These are phyloP conservation scores for Spicauda simplicius DNA, from an alignment of 2,888 invertebrate genomes.

Conservation along the genomic window DNA sequence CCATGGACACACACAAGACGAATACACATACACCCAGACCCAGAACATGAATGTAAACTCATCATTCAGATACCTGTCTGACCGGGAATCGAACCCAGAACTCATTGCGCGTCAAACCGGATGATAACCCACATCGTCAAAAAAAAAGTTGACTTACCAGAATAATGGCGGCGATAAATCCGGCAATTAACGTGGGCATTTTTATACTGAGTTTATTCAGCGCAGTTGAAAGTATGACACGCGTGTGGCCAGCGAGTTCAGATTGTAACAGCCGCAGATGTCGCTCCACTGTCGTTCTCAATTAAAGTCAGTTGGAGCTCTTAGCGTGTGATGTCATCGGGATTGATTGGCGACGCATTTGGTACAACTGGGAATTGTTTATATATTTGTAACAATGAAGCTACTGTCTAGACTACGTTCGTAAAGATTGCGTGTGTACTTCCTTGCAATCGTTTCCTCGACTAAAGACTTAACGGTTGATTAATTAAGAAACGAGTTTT, in stretches of 20 bases:
- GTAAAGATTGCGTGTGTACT: conserved; percentile 4
- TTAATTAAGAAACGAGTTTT: conserved; percentile 5
- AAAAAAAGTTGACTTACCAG: conserved; percentile 63
- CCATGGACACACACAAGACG: no score
- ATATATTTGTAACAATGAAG: conserved; percentile 27
- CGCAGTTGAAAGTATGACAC: conserved; percentile 52
- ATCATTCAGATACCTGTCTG: no score
- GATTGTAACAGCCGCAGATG: conserved; percentile 60
- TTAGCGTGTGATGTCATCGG: conserved; percentile 74
- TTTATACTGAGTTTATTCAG: conserved; percentile 47
- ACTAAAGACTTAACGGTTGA: conserved; percentile 3
- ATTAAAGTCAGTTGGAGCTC: conserved; percentile 69
- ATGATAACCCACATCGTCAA: no score
- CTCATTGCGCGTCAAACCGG: no score
- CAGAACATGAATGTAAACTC: no score
- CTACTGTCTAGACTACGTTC: conserved; percentile 9
- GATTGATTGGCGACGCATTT: conserved; percentile 59
- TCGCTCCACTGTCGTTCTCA: conserved; percentile 61
- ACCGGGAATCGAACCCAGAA: no score
- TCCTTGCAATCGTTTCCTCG: conserved; percentile 1
- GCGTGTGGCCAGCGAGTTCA: conserved; percentile 65
- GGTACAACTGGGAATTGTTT: conserved; percentile 46
- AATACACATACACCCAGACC: no score
- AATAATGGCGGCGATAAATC: conserved; percentile 69
- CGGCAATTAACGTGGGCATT: conserved; percentile 68